These are phyloP conservation scores for Lycocerus yunnanus DNA, from an alignment of 2,888 invertebrate genomes.

Conservation along the genomic window DNA sequence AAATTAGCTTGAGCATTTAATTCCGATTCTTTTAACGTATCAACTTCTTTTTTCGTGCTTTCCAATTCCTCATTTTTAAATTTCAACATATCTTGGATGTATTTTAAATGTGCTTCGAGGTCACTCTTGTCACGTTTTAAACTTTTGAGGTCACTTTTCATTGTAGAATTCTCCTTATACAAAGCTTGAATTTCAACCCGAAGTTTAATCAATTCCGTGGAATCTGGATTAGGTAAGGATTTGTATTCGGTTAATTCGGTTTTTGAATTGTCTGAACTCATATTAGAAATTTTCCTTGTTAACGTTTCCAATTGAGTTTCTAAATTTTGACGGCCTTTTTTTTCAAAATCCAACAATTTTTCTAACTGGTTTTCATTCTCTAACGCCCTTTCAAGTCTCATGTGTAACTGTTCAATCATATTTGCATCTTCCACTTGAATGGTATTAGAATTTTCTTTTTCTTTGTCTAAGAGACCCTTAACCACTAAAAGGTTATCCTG, in stretches of 20 bases:
- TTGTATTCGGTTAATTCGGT: constrained; percentile 50
- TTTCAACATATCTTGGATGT: constrained; percentile 43
- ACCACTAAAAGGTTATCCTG: constrained; percentile 61
- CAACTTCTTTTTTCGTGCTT: constrained; percentile 40
- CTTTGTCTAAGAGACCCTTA: constrained; percentile 62
- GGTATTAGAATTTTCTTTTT: constrained; percentile 61
- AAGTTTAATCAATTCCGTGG: constrained; percentile 39
- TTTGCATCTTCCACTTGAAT: constrained; percentile 68
- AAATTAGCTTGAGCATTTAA: constrained; percentile 38
- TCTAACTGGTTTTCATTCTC: constrained; percentile 68
- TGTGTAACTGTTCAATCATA: constrained; percentile 68
- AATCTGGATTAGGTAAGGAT: constrained; percentile 41
- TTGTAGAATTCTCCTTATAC: constrained; percentile 37
- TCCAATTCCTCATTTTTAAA: constrained; percentile 39
- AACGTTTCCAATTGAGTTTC: constrained; percentile 46
- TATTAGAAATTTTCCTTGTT: constrained; percentile 34
- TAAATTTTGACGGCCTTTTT: constrained; percentile 49
- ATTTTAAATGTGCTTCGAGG: constrained; percentile 42
- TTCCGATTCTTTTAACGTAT: constrained; percentile 36
- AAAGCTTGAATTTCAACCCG: constrained; percentile 37
- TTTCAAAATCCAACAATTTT: constrained; percentile 62
- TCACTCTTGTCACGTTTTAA: constrained; percentile 41
- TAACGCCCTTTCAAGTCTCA: constrained; percentile 67
- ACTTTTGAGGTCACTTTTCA: constrained; percentile 38
- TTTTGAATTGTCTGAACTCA: constrained; percentile 32